These are phyloP conservation scores for Chironomus striatipennis DNA, from an alignment of 1,140 invertebrate species.

Conservation along the genomic window DNA sequence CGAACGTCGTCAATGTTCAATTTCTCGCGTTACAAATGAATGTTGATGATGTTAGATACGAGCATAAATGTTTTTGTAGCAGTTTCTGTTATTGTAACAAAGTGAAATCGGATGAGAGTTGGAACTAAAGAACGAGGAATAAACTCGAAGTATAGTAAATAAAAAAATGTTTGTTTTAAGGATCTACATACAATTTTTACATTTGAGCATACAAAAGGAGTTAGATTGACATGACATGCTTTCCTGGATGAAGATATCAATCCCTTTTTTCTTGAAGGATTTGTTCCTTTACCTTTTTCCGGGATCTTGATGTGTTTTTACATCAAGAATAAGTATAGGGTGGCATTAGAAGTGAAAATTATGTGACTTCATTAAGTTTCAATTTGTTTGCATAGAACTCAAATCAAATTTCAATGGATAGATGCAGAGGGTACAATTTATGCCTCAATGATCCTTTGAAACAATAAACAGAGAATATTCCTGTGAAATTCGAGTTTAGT, in stretches of 20 bases:
- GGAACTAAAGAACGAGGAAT: neutral
- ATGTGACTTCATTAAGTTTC: neutral
- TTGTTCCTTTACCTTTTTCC: neutral
- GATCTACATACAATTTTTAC: neutral
- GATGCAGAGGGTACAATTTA: neutral
- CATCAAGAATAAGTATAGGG: neutral
- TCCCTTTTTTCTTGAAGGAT: neutral
- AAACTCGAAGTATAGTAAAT: neutral
- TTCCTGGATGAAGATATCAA: neutral
- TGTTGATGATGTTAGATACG: neutral
- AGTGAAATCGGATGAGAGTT: neutral
- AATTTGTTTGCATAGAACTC: constrained; percentile 7
- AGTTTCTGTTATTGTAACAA: constrained; percentile 11
- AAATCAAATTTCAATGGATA: constrained; percentile 15
- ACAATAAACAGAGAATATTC: too few relatives aligned
- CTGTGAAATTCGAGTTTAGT: too few relatives aligned
- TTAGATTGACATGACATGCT: neutral
- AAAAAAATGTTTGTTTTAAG: neutral
- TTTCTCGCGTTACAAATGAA: constrained; percentile 12
- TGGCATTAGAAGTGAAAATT: neutral
- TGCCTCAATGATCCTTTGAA: too few relatives aligned
- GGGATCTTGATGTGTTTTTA: neutral
- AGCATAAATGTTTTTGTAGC: neutral
- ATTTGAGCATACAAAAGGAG: neutral
- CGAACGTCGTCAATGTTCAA: neutral